Evolutionary conservation across 92 coral and sea anemone genomes (phyloP), one percentile per base, ranked within the genome.

Genomic region (Diadumene lineata): DNA sequence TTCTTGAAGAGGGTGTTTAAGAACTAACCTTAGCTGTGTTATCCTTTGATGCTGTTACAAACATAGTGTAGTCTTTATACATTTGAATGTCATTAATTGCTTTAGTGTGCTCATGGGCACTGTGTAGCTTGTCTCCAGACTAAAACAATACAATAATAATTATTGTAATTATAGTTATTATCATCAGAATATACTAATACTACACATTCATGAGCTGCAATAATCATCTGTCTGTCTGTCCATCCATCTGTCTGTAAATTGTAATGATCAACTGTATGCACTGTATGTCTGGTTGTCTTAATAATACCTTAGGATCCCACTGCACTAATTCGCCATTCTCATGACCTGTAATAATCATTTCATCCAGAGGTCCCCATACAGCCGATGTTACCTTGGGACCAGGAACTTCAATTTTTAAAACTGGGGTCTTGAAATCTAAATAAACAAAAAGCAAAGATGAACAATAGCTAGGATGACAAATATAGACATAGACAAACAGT

Each of bases 41-140:
- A 50, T 94, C 98, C 81, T 94, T 94, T 60, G 98, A 94, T 33
- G 98, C 98, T 11, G 97, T 94, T 7, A 92, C 89, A 84, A 94
- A 94, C 98, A 94, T 94, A 3, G 98, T 92, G 55, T 82, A 81
- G 56, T 94, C 98, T 70, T 88, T 82, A 84, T 94, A 94, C 90
- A 92, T 87, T 74, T 94, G 98, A 34, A 94, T 86, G 55, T 94
- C 98, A 79, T 94, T 94, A 53, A 94, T 92, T 16, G 85, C 69
- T 77, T 92, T 94, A 43, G 85, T 64, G 64, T 94, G 98, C 31
- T 89, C 98, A 30, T 92, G 97, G 51, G 88, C 89, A 83, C 56
- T 82, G 22, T 67, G 86, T 44, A 92, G 85, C 60, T 94, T 87
- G 67, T 73, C 77, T 67, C 98, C 98, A 73, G 97, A 88, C 98